Base-by-base conservation (phyloP, 1,140 invertebrate species). In the Diabrotica undecimpunctata region DNA sequence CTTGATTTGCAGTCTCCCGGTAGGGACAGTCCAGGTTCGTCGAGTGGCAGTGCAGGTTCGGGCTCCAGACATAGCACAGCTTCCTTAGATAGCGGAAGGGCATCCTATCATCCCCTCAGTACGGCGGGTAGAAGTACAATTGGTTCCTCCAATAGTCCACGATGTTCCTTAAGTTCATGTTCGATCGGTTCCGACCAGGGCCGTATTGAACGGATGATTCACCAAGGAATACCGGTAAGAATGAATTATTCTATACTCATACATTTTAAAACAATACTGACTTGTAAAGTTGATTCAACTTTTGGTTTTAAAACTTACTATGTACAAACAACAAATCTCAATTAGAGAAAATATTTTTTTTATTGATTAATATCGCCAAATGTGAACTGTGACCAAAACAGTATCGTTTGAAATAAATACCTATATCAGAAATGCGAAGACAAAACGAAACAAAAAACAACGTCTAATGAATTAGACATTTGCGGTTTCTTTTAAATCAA, bases 21-120 rank as follows among this genome's bases (percentile, higher is more conserved):
- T 12, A 84, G 93, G 56, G 93, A 94, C 78, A 94, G 92, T 79
- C 93, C 92, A 5, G 92, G 92, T 14, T 93, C 91, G 0, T 93
- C 91, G 7, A 93, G 91, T 59, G 92, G 92, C 1, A 90, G 89
- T 7, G 85, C 86, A 0, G 86, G 87, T 6, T 87, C 86, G 0
- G 89, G 90, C 41, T 90, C 88, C 13, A 84, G 92, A n/a, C 91
- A 94, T 77, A 95, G 93, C 66, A 95, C 94, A 0, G 94, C 94
- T 50, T 96, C 93, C 62, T 81, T 96, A 72, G 95, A 98, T 80
- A 95, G 91, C 72, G 95, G 95, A 6, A 83, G 95, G 67, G 95
- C 94, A 6, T 95, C 94, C 85, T 85, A 84, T 80, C 83, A 73
- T 75, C 81, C 75, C 50, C 76, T 82, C 61, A 82, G 82, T 54